These are phyloP conservation scores for Phaedon cochleariae DNA, from an alignment of 2,888 invertebrate species.

Conservation along the genomic window DNA sequence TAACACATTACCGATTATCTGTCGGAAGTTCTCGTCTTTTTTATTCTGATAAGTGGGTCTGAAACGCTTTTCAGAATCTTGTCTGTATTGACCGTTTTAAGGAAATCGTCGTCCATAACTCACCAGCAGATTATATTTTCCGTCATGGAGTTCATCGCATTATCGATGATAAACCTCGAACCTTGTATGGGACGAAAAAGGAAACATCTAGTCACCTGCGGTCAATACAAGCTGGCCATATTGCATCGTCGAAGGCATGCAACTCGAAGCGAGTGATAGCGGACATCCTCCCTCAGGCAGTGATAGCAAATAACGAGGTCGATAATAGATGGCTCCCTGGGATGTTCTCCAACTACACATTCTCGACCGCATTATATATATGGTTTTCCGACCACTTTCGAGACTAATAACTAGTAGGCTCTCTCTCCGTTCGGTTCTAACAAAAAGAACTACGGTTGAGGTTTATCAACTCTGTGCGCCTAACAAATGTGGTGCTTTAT, in stretches of 20 bases:
- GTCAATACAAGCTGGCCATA: not conserved
- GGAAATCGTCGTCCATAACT: not conserved
- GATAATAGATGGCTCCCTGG: slow-evolving; percentile 39
- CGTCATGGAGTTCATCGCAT: not conserved
- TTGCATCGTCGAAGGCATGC: slow-evolving; percentile 7
- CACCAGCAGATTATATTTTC: not conserved
- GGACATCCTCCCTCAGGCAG: slow-evolving; percentile 38
- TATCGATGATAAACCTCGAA: not conserved
- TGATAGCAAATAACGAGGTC: slow-evolving; percentile 39
- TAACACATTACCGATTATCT: too few species aligned
- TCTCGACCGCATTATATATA: slow-evolving; percentile 27
- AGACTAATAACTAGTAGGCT: slow-evolving; percentile 39
- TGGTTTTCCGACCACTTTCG: slow-evolving; percentile 21
- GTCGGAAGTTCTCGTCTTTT: too few species aligned
- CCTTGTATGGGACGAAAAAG: not conserved
- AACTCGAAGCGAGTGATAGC: slow-evolving; percentile 31
- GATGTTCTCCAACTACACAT: slow-evolving; percentile 23
- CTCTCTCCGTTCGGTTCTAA: slow-evolving; percentile 16
- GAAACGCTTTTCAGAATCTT: not conserved
- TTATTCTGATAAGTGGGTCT: too few species aligned
- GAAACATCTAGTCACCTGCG: slow-evolving; percentile 13
- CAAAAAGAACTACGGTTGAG: slow-evolving; percentile 17
- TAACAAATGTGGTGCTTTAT: not conserved
- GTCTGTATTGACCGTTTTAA: not conserved
- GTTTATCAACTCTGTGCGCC: slow-evolving; percentile 22